Percentiles rank a stretch among this genome's conserved stretches.
phyloP scores from a whole-genome alignment of 1,140 invertebrate species.

The Drosophila parabipectinata region DNA sequence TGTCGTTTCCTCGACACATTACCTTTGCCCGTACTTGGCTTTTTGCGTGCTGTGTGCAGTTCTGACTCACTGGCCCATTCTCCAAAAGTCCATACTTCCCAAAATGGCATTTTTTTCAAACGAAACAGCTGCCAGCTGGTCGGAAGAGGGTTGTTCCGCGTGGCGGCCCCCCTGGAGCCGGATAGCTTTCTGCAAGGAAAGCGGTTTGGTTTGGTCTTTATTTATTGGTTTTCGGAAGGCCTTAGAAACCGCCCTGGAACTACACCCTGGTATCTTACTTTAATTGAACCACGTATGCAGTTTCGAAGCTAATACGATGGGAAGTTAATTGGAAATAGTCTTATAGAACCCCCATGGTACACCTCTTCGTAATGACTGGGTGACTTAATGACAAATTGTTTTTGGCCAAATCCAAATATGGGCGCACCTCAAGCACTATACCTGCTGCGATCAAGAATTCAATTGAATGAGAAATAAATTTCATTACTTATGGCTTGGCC shows the following conservation, averaged over 20 bases:
- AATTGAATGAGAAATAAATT: slow-evolving; percentile 68
- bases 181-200: slow-evolving; percentile 2
- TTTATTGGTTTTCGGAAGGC: slow-evolving; percentile 22
- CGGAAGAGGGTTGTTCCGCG: slow-evolving; percentile 43
- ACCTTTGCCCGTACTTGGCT: slow-evolving; percentile 32
- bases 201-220: slow-evolving; percentile 8
- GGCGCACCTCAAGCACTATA: slow-evolving; percentile 16
- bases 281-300: slow-evolving; percentile 51
- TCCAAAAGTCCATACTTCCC: slow-evolving; percentile 19
- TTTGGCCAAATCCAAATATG: slow-evolving; percentile 34
- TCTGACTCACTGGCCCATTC: slow-evolving; percentile 27
- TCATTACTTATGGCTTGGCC: slow-evolving; percentile 67
- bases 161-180: slow-evolving; percentile 23
- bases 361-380: slow-evolving; percentile 24
- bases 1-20: slow-evolving; percentile 52
- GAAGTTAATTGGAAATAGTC: not conserved
- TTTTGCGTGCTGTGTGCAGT: slow-evolving; percentile 42
- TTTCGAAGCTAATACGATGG: slow-evolving; percentile 14
- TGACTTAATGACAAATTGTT: slow-evolving; percentile 44
- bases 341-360: slow-evolving; percentile 2
- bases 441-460: slow-evolving; percentile 37
- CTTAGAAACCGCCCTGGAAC: slow-evolving; percentile 22
- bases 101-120: not conserved
- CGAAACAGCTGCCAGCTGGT: slow-evolving; percentile 26
- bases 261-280: slow-evolving; percentile 18